These are phyloP conservation scores for Triplophysa tibetana DNA, from an alignment of 2,113 vertebrate species.

Conservation along the genomic window DNA sequence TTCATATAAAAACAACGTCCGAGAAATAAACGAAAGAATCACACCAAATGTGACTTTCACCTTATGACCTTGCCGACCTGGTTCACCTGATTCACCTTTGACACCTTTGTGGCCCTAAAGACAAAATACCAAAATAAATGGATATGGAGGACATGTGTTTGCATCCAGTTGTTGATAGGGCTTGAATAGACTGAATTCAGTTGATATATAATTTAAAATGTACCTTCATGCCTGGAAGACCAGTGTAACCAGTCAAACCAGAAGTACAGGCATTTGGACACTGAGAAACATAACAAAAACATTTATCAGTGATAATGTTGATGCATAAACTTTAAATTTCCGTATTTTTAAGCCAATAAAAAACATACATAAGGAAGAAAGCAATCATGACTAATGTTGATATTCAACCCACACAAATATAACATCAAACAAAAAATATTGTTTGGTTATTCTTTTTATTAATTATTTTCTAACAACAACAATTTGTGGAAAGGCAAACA, in stretches of 20 bases:
- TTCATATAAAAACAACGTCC: background rate
- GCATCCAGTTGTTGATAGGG: background rate
- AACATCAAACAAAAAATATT: too few species aligned
- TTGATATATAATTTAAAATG: slow-evolving; percentile 43
- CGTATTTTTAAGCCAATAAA: background rate
- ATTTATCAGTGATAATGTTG: slow-evolving; percentile 44
- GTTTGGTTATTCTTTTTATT: too few species aligned
- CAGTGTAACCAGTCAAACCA: slow-evolving; percentile 82
- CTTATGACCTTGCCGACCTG: slow-evolving; percentile 97
- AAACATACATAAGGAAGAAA: background rate
- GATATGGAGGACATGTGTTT: background rate
- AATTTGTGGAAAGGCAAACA: background rate
- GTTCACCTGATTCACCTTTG: slow-evolving; percentile 93
- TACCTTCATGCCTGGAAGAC: slow-evolving; percentile 93
- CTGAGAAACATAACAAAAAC: slow-evolving; percentile 73
- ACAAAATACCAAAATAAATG: slow-evolving; percentile 14
- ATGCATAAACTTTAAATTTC: background rate
- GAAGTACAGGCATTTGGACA: slow-evolving; percentile 89
- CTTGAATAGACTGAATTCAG: background rate
- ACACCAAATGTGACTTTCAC: slow-evolving; percentile 66
- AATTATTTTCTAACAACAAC: background rate
- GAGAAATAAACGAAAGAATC: background rate
- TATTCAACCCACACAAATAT: too few species aligned
- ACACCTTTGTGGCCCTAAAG: slow-evolving; percentile 91
- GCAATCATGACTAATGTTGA: too few species aligned